A percentile compares a stretch with the other conserved stretches of the same genome.
Conservation (phyloP, 35 echinoderm and acorn worm species). For the Nesometra sesokonis region DNA sequence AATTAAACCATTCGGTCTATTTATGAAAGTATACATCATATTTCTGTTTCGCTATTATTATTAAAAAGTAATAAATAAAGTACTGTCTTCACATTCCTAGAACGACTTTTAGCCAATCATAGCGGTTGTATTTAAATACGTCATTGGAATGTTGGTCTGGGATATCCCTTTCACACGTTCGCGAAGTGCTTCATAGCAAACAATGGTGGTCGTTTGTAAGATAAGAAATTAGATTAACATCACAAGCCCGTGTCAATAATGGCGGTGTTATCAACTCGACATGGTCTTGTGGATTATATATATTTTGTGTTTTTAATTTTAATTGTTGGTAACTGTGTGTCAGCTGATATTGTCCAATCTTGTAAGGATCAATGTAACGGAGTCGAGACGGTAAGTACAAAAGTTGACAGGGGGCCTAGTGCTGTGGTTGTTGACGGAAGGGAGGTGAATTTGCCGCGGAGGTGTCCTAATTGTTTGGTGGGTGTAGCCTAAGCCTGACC, state of each 20-base stretch:
- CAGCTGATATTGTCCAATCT: neutral
- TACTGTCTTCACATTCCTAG: neutral
- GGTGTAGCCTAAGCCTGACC: too few species aligned
- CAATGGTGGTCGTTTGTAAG: neutral
- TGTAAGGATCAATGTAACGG: neutral
- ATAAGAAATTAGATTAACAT: neutral
- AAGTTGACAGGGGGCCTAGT: too few species aligned
- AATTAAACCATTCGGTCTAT: too few species aligned
- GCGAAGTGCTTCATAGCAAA: neutral
- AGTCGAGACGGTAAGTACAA: neutral
- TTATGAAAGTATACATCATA: too few species aligned
- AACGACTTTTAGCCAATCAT: neutral
- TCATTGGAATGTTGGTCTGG: neutral
- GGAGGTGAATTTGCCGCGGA: too few species aligned
- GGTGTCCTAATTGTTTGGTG: too few species aligned
- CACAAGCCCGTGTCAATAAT: neutral
- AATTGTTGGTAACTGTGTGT: neutral
- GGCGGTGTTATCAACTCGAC: neutral
- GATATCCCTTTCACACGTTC: neutral
- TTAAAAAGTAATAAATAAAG: too few species aligned
- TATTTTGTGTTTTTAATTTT: neutral
- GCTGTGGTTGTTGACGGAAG: too few species aligned
- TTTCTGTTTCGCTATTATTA: too few species aligned
- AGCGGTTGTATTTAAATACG: neutral
- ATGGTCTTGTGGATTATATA: neutral